Base-by-base conservation (phyloP, 2,888 invertebrate genomes). In the Pycnomerus fuliginosus region DNA sequence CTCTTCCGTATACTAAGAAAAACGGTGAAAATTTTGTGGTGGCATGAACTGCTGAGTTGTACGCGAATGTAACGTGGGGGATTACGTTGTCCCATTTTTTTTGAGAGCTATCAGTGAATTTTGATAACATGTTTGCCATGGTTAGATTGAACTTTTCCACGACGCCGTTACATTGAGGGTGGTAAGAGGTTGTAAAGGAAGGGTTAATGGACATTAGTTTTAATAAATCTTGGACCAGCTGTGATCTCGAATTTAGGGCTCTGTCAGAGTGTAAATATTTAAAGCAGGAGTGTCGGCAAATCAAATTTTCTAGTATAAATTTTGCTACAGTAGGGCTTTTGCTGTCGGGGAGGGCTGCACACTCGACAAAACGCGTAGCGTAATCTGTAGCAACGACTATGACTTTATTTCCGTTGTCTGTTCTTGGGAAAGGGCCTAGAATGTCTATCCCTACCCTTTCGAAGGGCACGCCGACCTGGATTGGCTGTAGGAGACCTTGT, bases 331-430 rank as follows among this genome's bases (percentile, higher is more conserved):
- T n/a, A n/a, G n/a, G n/a, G n/a, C n/a, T n/a, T n/a, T n/a, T n/a
- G n/a, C n/a, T n/a, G n/a, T n/a, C n/a, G n/a, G n/a, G n/a, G n/a
- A n/a, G n/a, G n/a, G n/a, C n/a, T n/a, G n/a, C n/a, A n/a, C n/a
- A n/a, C n/a, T n/a, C n/a, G n/a, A n/a, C n/a, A n/a, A n/a, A n/a
- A n/a, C n/a, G n/a, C n/a, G n/a, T n/a, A n/a, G n/a, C n/a, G n/a
- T n/a, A n/a, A n/a, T 58, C 58, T 1, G 57, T 59, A 0, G 58
- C 57, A 3, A 62, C 57, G 1, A 60, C 40, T 7, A 61, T 57
- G 3, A 51, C 38, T 1, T 44, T 58, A 33, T 58, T 56, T 8
- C 53, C 55, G 4, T 24, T 30, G 7, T 22, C 33, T 16, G 55
- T 56, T 31, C 38, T 44, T 2, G 48, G 14, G 40, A 60, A 54